These are phyloP conservation scores for Paedocypris micromegethes DNA, from an alignment of 2,797 vertebrate species.

Conservation along the genomic window DNA sequence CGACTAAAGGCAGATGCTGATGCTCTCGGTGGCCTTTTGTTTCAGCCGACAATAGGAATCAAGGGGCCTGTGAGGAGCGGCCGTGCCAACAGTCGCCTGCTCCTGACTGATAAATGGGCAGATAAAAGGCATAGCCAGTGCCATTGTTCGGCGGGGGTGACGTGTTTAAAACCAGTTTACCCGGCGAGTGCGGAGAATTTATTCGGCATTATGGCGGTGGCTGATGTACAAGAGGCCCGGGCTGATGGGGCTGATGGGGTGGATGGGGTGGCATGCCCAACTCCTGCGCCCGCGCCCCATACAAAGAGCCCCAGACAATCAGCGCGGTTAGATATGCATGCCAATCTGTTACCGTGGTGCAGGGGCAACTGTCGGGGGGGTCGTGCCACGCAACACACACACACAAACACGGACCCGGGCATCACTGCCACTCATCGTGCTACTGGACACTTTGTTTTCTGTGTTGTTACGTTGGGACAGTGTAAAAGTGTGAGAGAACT, in stretches of 20 bases:
- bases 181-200: slow-evolving; percentile 80
- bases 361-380: slow-evolving; percentile 51
- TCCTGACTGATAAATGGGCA: slow-evolving; percentile 71
- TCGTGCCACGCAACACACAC: slow-evolving; percentile 64
- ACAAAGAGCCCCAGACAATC: slow-evolving; percentile 87
- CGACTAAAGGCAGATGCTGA: slow-evolving; percentile 27
- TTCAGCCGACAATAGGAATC: slow-evolving; percentile 36
- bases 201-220: slow-evolving; percentile 84
- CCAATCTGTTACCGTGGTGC: slow-evolving; percentile 87
- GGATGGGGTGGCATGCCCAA: slow-evolving; percentile 83
- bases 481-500: no score
- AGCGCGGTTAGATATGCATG: slow-evolving; percentile 89
- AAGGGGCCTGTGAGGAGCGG: slow-evolving; percentile 44
- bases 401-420: slow-evolving; percentile 27
- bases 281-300: slow-evolving; percentile 69
- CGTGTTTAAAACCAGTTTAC: slow-evolving; percentile 91
- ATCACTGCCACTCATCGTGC: no score
- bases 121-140: slow-evolving; percentile 78
- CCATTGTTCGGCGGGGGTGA: slow-evolving; percentile 76
- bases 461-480: no score
- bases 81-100: slow-evolving; percentile 61
- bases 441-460: no score
- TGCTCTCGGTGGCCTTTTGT: slow-evolving; percentile 30
- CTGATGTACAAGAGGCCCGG: slow-evolving; percentile 75
- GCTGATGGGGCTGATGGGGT: slow-evolving; percentile 65